Conservation (phyloP, 30 jellyfish, hydroid and myxozoan species). For the Aurelia sp. region DNA sequence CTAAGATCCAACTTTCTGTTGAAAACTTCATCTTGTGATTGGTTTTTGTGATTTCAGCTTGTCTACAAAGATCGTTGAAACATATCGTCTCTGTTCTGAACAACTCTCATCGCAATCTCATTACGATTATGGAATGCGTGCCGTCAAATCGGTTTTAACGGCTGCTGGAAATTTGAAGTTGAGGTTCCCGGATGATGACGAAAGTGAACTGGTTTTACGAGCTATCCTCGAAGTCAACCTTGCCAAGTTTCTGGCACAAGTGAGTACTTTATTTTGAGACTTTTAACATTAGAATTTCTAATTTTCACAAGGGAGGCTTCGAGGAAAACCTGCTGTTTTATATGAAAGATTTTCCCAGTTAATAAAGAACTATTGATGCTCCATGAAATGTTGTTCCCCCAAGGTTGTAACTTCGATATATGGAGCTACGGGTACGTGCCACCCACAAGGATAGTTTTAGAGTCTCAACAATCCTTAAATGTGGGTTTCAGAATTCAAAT, state of each 20-base stretch:
- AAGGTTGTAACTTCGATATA: too few relatives aligned
- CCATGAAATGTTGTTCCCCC: too few relatives aligned
- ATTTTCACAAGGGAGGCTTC: too few relatives aligned
- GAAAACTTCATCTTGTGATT: not conserved
- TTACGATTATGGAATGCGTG: constrained; percentile 97
- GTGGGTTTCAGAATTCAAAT: too few relatives aligned
- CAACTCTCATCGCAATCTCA: constrained; percentile 95
- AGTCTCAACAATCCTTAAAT: too few relatives aligned
- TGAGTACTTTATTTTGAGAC: not conserved
- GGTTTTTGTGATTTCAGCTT: constrained; percentile 42
- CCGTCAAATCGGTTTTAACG: constrained; percentile 91
- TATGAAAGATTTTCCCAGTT: too few relatives aligned
- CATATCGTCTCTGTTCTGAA: constrained; percentile 92
- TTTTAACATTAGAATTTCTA: too few relatives aligned
- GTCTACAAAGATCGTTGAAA: constrained; percentile 91
- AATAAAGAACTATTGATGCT: too few relatives aligned
- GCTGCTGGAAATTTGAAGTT: constrained; percentile 95
- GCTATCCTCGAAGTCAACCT: constrained; percentile 94
- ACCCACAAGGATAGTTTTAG: too few relatives aligned
- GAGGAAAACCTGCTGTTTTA: too few relatives aligned
- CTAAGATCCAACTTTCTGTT: not conserved
- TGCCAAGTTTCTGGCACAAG: constrained; percentile 97
- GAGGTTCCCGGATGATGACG: constrained; percentile 83
- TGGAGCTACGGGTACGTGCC: too few relatives aligned
- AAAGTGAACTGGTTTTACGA: constrained; percentile 82